Base-by-base conservation (phyloP, 2,888 invertebrate genomes). In the Euproctis similis region DNA sequence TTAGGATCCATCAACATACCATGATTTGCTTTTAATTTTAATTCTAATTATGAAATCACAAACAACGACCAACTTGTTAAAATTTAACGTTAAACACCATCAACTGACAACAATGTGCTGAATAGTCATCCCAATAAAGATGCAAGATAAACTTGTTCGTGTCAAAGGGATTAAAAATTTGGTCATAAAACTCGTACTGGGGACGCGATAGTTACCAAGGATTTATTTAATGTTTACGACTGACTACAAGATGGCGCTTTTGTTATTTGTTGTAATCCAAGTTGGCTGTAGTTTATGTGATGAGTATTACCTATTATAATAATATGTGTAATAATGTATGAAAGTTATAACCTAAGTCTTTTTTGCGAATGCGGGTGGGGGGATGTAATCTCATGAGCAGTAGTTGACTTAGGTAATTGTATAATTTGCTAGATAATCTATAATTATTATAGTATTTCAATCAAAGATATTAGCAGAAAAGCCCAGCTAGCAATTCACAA, bases 91-190 rank as follows among this genome's bases (percentile, higher is more conserved):
- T n/a, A n/a, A n/a, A n/a, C n/a, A 26, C 26, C 23, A 27, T 11
- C 19, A 12, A 33, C 20, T n/a, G 16, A 33, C 22, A 26, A 22
- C 20, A 28, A 44, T 48, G 46, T 47, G 44, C 34, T n/a, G n/a
- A n/a, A n/a, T n/a, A n/a, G n/a, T n/a, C n/a, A n/a, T n/a, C 28
- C 51, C 48, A 57, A 63, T 65, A 66, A 70, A 59, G 58, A 60
- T 61, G 54, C 46, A 46, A 60, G 59, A 59, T 65, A 61, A 67
- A 63, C 62, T 59, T 42, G 51, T 63, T 63, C 57, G 62, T 59
- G 62, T 60, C 56, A 51, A 44, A 56, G 28, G 65, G 68, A 71
- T 71, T 71, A 71, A 71, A 71, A 70, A 69, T 59, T 61, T 48
- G 49, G 35, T 60, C 68, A 54, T 71, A 67, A 70, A 67, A 39